Base-by-base conservation (phyloP, 2,113 vertebrate species). In the Probosciger aterrimus region DNA sequence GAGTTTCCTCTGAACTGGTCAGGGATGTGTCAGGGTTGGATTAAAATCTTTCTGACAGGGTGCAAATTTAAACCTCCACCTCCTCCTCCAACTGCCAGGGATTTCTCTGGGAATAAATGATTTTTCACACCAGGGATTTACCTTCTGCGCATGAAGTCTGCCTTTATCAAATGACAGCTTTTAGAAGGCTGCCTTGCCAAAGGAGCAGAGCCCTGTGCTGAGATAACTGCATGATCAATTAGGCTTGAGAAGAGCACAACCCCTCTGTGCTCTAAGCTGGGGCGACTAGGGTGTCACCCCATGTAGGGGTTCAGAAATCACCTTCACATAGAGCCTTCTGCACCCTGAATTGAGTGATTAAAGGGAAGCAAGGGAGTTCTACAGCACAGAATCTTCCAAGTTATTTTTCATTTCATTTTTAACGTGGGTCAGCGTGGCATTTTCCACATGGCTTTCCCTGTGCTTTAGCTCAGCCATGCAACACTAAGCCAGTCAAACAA, bases 321-420 rank as follows among this genome's bases (percentile, higher is more conserved):
- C 60, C 41, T 9, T 52, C 35, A 39, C 6, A 1, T 1, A 1
- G 64, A 59, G 18, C 6, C 18, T 18, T 31, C 59, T 2, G 0
- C 30, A 24, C 47, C 25, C 41, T 33, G 33, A 63, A 35, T 2
- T 55, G 39, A 3, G 1, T 35, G 39, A 49, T 71, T 67, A 55
- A 67, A 44, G 33, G 53, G 39, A 64, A 80, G 27, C 0, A 1
- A 75, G 9, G 27, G 53, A 55, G 22, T n/a, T 86, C 39, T 43
- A 57, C 53, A 64, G 60, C 55, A 75, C 2, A 2, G 49, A 79
- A 75, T 79, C 75, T 82, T 83, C n/a, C 68, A 84, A 25, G 18
- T 74, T 67, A 41, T 35, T 89, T 81, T 87, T 68, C 52, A 18
- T 9, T 41, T 39, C 10, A 7, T 52, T 88, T 78, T 57, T 52